Evolutionary conservation across 2,888 invertebrate genomes (phyloP).

Genomic region (Onchidella celtica): DNA sequence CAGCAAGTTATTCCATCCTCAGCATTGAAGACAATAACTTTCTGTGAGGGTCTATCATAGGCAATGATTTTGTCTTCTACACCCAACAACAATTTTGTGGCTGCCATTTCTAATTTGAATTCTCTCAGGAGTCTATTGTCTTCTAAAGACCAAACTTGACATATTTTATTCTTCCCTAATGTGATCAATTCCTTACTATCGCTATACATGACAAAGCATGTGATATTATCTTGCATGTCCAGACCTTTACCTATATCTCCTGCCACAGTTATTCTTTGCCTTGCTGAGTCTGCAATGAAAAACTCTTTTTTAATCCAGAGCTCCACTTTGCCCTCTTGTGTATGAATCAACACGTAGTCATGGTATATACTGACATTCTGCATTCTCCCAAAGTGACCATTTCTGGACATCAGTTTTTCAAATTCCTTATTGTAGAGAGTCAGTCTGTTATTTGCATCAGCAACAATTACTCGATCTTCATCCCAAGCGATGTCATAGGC

Average conservation of each 20-base stretch:
- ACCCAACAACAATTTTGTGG: conserved; percentile 48
- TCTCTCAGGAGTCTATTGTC: conserved; percentile 39
- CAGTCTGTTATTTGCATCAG: conserved; percentile 57
- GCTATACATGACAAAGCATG: conserved; percentile 27
- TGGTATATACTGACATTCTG: conserved; percentile 5
- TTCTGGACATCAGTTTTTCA: conserved; percentile 35
- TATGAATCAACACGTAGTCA: conserved; percentile 27
- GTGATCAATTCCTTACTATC: conserved; percentile 54
- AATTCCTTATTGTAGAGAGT: conserved; percentile 56
- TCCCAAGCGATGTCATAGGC: conserved; percentile 60
- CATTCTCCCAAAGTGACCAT: conserved; percentile 21
- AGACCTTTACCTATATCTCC: background rate
- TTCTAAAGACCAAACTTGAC: conserved; percentile 59
- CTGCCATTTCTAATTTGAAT: conserved; percentile 55
- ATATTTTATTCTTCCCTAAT: conserved; percentile 52
- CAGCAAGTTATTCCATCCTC: conserved; percentile 51
- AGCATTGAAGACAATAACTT: conserved; percentile 54
- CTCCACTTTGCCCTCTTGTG: conserved; percentile 14
- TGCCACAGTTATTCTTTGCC: background rate
- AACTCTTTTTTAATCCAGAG: conserved; percentile 39
- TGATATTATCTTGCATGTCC: conserved; percentile 1
- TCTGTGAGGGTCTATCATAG: conserved; percentile 54
- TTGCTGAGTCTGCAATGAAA: background rate
- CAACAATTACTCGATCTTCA: conserved; percentile 56
- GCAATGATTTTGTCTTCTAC: conserved; percentile 49